These are phyloP conservation scores for Tipula vernalis DNA, from an alignment of 2,888 invertebrate genomes.

Conservation along the genomic window DNA sequence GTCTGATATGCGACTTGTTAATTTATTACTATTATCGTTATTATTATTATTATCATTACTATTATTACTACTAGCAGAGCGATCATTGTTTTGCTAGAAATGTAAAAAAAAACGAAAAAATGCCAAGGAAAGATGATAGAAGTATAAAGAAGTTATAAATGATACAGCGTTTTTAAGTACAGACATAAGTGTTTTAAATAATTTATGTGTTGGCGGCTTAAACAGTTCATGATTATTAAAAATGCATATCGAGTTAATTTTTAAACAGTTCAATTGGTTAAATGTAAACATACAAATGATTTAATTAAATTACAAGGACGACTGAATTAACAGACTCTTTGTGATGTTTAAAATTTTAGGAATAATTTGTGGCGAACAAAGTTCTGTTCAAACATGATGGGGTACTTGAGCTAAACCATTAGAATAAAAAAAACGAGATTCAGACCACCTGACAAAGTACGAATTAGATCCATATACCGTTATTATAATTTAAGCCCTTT, in stretches of 20 bases:
- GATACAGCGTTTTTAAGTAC: not conserved
- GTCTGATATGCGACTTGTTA: not conserved
- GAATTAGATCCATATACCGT: too few relatives aligned
- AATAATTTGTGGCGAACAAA: too few relatives aligned
- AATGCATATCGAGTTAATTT: not conserved
- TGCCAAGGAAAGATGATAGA: not conserved
- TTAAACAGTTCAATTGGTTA: not conserved
- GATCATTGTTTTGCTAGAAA: slow-evolving; percentile 8
- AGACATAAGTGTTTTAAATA: not conserved
- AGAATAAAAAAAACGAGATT: too few relatives aligned
- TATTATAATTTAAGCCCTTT: too few relatives aligned
- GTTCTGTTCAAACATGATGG: too few relatives aligned
- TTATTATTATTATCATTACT: not conserved
- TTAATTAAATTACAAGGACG: not conserved
- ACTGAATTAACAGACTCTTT: too few relatives aligned
- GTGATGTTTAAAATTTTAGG: too few relatives aligned
- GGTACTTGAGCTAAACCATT: too few relatives aligned
- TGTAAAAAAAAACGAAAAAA: not conserved
- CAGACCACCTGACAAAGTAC: too few relatives aligned
- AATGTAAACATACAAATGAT: not conserved
- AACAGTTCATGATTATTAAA: not conserved
- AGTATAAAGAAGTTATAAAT: not conserved
- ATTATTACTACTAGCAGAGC: slow-evolving; percentile 5
- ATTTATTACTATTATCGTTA: slow-evolving; percentile 5
- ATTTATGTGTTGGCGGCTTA: not conserved